Percentiles rank a stretch among this genome's conserved stretches.
These are phyloP conservation scores for Solenopsis fugax DNA, from an alignment of 1,140 invertebrate species.

Conservation along the genomic window DNA sequence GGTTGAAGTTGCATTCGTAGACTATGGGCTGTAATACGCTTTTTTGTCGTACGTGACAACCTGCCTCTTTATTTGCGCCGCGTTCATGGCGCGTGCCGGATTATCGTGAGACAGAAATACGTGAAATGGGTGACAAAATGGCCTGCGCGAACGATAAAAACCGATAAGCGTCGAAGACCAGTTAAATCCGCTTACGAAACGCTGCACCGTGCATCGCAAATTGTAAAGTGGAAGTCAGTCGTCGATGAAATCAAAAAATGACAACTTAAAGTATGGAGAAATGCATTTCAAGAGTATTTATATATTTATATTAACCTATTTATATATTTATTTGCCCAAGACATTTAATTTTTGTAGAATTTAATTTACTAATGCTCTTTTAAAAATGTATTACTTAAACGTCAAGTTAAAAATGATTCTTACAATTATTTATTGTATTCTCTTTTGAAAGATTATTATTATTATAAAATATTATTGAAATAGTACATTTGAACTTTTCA, in stretches of 20 bases:
- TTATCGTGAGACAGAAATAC: conserved; percentile 24
- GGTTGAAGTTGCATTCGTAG: background rate
- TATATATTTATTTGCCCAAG: too few species aligned
- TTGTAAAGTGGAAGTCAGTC: background rate
- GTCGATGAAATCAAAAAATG: background rate
- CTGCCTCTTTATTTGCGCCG: background rate
- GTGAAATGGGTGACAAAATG: background rate
- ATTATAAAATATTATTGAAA: background rate
- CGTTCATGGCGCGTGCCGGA: background rate
- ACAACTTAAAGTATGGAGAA: background rate
- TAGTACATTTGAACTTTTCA: background rate
- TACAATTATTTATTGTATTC: background rate
- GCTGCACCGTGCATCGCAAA: background rate
- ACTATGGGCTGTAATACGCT: background rate
- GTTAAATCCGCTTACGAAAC: background rate
- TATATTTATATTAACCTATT: background rate
- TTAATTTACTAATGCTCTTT: background rate
- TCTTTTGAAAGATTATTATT: background rate
- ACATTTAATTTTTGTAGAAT: background rate
- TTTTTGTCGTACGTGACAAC: conserved; percentile 2
- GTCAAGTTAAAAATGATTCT: background rate
- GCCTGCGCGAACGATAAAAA: background rate
- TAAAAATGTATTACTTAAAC: background rate
- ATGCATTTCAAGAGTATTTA: background rate
- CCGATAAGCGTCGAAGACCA: background rate